Evolutionary conservation across 2,888 invertebrate species (phyloP), one percentile per base, ranked within the genome.

Genomic region (Ichneumon xanthorius): DNA sequence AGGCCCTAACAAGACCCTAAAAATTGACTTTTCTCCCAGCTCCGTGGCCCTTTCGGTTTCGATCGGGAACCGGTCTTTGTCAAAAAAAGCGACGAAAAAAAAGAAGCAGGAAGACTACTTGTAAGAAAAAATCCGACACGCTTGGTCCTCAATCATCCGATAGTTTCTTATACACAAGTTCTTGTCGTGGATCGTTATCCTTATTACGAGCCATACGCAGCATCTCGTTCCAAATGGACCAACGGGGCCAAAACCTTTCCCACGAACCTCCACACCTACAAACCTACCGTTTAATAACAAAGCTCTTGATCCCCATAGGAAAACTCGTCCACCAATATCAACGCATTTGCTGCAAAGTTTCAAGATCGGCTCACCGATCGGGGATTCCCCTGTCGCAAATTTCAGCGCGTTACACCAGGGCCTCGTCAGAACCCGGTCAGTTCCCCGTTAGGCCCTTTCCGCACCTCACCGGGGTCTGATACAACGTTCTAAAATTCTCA

Each of bases 121-220:
- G 70, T n/a, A 70, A 67, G 48, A 75, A 63, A 80, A 82, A 79
- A 87, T 85, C 80, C 82, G 87, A 86, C 79, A 87, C 87, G 86
- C 86, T 78, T 37, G 82, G 80, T 80, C 80, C 84, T 87, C 84
- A 87, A 87, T 86, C 87, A 87, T 84, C 78, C 82, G 80, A 84
- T 86, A 81, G 82, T 72, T 83, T 70, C 75, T 26, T 75, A 76
- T 67, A 84, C 71, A 76, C 45, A 79, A 85, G 65, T 81, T 86
- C 82, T 84, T 68, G 86, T 86, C 84, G 84, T 71, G 82, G 84
- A 86, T 86, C 86, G 86, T 87, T 87, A 87, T 84, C 87, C 86
- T 81, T 82, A 86, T 87, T 86, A 83, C 86, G 58, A 84, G 72
- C 48, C 75, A 76, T 73, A 81, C 48, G 37, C 48, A 33, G 26